Evolutionary conservation across 2,888 invertebrate species (phyloP), one percentile per base, ranked within the genome.

Genomic region (Parochlus steinenii): DNA sequence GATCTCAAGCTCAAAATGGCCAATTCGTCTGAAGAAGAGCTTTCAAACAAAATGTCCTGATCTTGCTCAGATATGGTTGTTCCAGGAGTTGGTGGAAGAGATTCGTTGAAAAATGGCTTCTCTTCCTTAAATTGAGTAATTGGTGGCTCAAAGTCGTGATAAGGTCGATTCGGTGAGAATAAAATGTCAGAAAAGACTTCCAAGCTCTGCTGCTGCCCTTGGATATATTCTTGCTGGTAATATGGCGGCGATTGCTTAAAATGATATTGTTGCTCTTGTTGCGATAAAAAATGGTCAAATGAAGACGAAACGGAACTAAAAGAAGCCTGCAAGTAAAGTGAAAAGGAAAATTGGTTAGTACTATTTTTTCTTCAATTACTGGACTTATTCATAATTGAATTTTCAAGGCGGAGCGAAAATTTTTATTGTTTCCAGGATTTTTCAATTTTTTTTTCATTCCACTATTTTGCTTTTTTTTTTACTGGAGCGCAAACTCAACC

Each of bases 221-320:
- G 8, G 16, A 29, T 11, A 3, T 35, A 31, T 18, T 42, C 41
- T 15, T 39, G 39, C 15, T 38, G 40, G 22, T 44, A 46, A 31
- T 44, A 43, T 37, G 7, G 28, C 22, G 24, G 30, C 20, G 30
- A 30, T 31, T 39, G 31, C 20, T 20, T 11, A 10, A 20, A 12
- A 10, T 33, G 28, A n/a, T 31, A 32, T 20, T 33, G 40, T 23
- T 34, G 38, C 16, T 40, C 28, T 29, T 36, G 33, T n/a, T 17
- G 20, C 36, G 57, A 50, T 41, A 55, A 54, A 45, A 53, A 55
- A 47, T 58, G 58, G 43, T 58, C 56, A 47, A 58, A 53, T 53
- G 58, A 54, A 47, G 58, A 52, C 53, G 58, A 54, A 46, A 56
- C 50, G 46, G 55, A 55, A 54, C 56, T 54, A 47, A 58, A 58